These are phyloP conservation scores for Junonia oenone DNA, from an alignment of 2,888 invertebrate genomes.

Conservation along the genomic window DNA sequence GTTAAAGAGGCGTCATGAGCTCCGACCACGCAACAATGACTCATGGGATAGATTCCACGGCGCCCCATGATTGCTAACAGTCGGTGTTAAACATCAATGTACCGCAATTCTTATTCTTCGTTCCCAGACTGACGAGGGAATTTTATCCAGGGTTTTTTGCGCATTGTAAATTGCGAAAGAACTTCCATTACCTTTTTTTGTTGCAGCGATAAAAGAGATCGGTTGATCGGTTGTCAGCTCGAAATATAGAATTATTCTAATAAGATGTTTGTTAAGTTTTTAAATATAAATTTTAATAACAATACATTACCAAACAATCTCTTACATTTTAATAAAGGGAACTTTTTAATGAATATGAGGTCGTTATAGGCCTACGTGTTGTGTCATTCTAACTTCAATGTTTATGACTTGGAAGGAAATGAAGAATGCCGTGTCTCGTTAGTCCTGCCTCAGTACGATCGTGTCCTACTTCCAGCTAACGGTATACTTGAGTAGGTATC, in stretches of 20 bases:
- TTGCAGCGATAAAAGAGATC: too few species aligned
- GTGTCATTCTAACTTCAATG: neutral
- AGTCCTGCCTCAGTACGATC: slow-evolving; percentile 15
- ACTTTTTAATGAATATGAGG: too few species aligned
- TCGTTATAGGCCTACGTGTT: neutral
- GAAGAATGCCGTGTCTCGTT: slow-evolving; percentile 12
- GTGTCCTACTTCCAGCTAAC: slow-evolving; percentile 54
- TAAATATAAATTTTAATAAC: too few species aligned
- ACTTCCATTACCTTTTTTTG: too few species aligned
- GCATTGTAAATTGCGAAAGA: too few species aligned
- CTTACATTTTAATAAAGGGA: too few species aligned
- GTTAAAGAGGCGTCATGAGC: slow-evolving; percentile 58
- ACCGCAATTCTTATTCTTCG: neutral
- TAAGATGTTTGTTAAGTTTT: too few species aligned
- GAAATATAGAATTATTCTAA: too few species aligned
- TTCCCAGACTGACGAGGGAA: neutral
- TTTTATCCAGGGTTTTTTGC: neutral
- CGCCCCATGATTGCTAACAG: neutral
- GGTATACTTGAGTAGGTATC: slow-evolving; percentile 44
- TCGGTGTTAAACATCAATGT: neutral
- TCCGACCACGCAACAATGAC: slow-evolving; percentile 47
- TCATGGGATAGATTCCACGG: slow-evolving; percentile 26
- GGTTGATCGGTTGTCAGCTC: too few species aligned
- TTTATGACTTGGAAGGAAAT: slow-evolving; percentile 15
- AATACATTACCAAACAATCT: too few species aligned